Evolutionary conservation across 1,140 invertebrate genomes (phyloP).

Genomic region (Drosophila sulfurigaster): DNA sequence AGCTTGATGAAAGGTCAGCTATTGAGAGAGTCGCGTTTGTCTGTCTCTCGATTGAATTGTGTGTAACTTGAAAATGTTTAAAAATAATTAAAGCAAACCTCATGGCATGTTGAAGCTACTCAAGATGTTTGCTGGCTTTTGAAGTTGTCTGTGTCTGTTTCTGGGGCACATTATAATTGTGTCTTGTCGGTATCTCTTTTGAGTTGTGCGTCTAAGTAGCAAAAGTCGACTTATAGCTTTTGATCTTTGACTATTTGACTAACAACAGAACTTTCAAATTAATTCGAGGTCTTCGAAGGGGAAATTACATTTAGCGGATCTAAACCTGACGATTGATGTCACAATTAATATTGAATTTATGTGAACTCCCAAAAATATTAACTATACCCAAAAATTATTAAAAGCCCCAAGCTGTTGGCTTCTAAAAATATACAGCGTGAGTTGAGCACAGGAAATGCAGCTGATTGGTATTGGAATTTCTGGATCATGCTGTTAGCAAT

Average conservation of each 20-base stretch:
- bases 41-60: conserved; percentile 65
- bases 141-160: conserved; percentile 43
- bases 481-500: conserved; percentile 2
- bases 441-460: not conserved
- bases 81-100: conserved; percentile 64
- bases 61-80: conserved; percentile 69
- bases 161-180: conserved; percentile 42
- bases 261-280: conserved; percentile 34
- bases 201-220: conserved; percentile 34
- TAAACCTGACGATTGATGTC: not conserved
- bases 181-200: conserved; percentile 46
- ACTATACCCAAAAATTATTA: not conserved
- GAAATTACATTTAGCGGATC: conserved; percentile 13
- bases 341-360: not conserved
- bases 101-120: conserved; percentile 47
- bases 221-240: conserved; percentile 42
- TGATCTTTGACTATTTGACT: conserved; percentile 56
- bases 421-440: too few species aligned
- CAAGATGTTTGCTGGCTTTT: conserved; percentile 54
- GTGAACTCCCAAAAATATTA: not conserved
- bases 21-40: not conserved
- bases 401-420: not conserved
- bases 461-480: conserved; percentile 23
- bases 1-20: conserved; percentile 57
- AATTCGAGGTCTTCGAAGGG: not conserved